Base-by-base conservation (phyloP, 2,888 invertebrate species). In the Lochmaea capreae region DNA sequence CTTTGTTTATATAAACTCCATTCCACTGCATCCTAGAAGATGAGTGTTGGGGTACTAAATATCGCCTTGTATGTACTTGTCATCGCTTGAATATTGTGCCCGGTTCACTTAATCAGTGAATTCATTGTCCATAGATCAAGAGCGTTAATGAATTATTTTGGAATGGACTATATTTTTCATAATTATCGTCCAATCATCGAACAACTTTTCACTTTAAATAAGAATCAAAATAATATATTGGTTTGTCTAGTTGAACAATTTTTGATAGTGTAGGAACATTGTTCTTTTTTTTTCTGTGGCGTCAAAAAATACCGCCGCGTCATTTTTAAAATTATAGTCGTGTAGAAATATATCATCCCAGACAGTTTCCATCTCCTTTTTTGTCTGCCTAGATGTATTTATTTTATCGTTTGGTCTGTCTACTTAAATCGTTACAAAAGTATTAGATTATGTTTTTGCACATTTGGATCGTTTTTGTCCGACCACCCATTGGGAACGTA, bases 361-460 rank as follows among this genome's bases (percentile, higher is more conserved):
- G 61, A 61, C 61, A 61, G 61, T 33, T 61, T 39, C 61, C 14
- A 33, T 61, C 10, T 42, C 8, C 33, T 8, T 33, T 33, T 61
- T 61, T 42, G 61, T n/a, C 61, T n/a, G n/a, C 42, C 61, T 61
- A 39, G 39, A 61, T 61, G 39, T 61, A 61, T 61, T 61, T 61
- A 61, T 61, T 61, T 39, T 61, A 61, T 61, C 39, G n/a, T 39
- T 61, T 61, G 61, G 39, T 14, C 39, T 61, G 61, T 39, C 61
- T 61, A 39, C 39, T 61, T 61, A 9, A 39, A 61, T 61, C 33
- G 61, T 33, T 59, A 14, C 26, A n/a, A n/a, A n/a, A 59, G 26
- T 39, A 61, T 61, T 39, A n/a, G 39, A 61, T 33, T 42, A 39
- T 16, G 33, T 61, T 61, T 61, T 61, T 61, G 61, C 61, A 61